Conservation (phyloP, 2,113 vertebrate genomes). For the Callocephalon fimbriatum region DNA sequence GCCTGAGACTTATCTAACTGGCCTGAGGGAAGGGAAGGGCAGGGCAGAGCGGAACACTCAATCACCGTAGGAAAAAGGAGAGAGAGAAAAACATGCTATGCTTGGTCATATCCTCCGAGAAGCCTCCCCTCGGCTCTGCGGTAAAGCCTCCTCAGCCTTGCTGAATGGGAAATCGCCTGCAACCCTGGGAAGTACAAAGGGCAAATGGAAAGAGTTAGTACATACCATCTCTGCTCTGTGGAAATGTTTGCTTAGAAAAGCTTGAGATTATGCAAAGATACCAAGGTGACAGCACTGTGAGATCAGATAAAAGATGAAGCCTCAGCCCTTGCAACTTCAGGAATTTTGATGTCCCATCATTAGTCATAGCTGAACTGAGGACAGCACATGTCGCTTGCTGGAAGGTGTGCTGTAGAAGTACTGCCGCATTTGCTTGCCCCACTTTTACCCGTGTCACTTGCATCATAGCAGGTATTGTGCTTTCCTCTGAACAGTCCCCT, state of each 20-base stretch:
- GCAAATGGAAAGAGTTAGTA: conserved; percentile 49
- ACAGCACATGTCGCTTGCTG: neutral
- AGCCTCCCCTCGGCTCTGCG: neutral
- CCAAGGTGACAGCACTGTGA: neutral
- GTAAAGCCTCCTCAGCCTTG: neutral
- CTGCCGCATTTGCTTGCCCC: neutral
- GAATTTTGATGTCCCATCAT: neutral
- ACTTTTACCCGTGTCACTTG: neutral
- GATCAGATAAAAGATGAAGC: conserved; percentile 30
- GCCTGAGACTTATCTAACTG: neutral
- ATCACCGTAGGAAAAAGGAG: neutral
- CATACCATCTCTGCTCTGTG: conserved; percentile 39
- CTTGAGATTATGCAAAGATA: conserved; percentile 32
- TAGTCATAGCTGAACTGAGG: neutral
- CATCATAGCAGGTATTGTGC: too few species aligned
- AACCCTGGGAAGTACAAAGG: conserved; percentile 43
- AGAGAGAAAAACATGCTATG: neutral
- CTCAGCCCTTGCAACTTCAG: neutral
- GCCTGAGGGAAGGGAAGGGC: neutral
- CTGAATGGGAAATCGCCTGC: neutral
- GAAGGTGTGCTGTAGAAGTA: neutral
- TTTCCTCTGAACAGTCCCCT: neutral
- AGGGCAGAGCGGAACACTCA: neutral
- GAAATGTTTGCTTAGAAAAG: conserved; percentile 54
- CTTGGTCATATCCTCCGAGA: neutral